Conservation (phyloP, 2,888 invertebrate genomes). For the Lapara coniferarum region DNA sequence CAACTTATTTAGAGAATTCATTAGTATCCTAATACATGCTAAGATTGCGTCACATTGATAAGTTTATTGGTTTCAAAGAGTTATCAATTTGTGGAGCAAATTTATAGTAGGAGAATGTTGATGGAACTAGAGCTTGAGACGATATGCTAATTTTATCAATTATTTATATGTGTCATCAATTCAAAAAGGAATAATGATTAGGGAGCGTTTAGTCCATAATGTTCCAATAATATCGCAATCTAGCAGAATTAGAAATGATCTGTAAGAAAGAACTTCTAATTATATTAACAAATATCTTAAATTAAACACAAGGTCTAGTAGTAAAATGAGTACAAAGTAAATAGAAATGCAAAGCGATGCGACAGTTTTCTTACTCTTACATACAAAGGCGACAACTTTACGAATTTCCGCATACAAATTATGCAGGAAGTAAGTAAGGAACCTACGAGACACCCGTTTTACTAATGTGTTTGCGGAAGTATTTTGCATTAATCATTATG, state of each 20-base stretch:
- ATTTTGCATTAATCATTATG: constrained; percentile 34
- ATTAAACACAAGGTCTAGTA: too few species aligned
- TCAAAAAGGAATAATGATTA: too few species aligned
- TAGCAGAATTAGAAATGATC: too few species aligned
- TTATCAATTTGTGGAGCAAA: neutral
- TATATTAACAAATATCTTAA: too few species aligned
- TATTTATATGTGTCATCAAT: neutral
- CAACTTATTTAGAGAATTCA: neutral
- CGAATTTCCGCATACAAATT: constrained; percentile 55
- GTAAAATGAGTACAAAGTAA: neutral
- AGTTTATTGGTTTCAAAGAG: neutral
- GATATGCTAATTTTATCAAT: too few species aligned
- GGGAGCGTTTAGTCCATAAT: too few species aligned
- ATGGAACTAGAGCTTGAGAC: neutral
- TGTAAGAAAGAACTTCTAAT: too few species aligned
- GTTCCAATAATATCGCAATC: too few species aligned
- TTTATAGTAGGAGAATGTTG: neutral
- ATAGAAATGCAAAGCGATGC: neutral
- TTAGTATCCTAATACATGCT: neutral
- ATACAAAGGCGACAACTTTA: constrained; percentile 45
- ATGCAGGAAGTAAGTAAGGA: constrained; percentile 50
- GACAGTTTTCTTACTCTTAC: constrained; percentile 17
- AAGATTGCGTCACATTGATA: neutral
- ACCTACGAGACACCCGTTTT: constrained; percentile 45
- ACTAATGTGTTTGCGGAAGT: constrained; percentile 40